A percentile compares a stretch with the other conserved stretches of the same genome.
Conservation (phyloP, 2,797 vertebrate species). For the Galago senegalensis region DNA sequence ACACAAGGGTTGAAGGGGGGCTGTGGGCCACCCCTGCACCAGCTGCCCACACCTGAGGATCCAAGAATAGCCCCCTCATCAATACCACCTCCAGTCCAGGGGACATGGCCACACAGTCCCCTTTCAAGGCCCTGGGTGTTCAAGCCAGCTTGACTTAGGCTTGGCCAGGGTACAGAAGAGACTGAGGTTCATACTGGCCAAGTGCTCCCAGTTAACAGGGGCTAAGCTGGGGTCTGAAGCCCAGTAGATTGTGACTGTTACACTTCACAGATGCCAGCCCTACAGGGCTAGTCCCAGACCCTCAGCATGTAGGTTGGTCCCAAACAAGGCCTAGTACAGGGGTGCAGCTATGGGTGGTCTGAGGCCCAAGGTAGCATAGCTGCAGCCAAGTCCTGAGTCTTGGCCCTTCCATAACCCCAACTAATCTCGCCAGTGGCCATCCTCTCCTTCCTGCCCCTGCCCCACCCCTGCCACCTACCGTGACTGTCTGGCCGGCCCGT, state of each 20-base stretch:
- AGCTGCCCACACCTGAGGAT: slow-evolving; percentile 95
- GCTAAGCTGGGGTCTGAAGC: background rate
- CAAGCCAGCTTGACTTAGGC: background rate
- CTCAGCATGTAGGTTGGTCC: background rate
- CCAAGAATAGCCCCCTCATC: background rate
- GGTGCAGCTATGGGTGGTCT: background rate
- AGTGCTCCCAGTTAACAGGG: background rate
- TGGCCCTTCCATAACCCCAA: background rate
- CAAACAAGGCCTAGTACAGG: background rate
- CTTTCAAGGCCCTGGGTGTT: background rate
- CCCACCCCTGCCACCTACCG: slow-evolving; percentile 89
- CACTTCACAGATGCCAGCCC: background rate
- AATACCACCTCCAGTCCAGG: background rate
- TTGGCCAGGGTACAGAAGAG: background rate
- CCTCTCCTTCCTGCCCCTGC: fast-evolving
- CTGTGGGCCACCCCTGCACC: slow-evolving; percentile 95
- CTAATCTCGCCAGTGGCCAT: background rate
- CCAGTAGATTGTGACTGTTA: background rate
- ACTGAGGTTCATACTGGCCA: background rate
- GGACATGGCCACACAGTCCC: too few relatives aligned
- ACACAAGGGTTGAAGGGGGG: slow-evolving; percentile 95
- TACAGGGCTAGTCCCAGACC: background rate
- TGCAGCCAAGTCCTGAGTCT: background rate
- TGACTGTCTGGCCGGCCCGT: slow-evolving; percentile 96
- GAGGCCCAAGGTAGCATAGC: background rate